Base-by-base conservation (phyloP, 1,140 invertebrate species). In the Tachypleus tridentatus region DNA sequence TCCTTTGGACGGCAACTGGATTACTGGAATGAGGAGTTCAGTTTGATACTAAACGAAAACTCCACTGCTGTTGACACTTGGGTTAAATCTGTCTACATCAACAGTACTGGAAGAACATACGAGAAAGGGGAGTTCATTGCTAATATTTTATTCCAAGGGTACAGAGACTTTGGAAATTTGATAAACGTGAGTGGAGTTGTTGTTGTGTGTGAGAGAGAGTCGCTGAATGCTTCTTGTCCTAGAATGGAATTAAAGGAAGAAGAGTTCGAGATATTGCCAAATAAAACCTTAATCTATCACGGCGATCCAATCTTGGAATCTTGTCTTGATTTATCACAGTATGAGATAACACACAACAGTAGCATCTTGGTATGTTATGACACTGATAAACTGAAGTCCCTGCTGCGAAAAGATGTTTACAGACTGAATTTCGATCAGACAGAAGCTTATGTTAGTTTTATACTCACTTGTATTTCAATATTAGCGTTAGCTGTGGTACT, bases 11-110 rank as follows among this genome's bases (percentile, higher is more conserved):
- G 58, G 47, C 56, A 51, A 48, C 60, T 50, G 57, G 50, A 57
- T 10, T 70, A 70, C 8, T 61, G 58, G 64, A 70, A 70, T 63
- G 64, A 63, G n/a, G 66, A 70, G 2, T 70, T 70, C 49, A 63
- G 29, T 4, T n/a, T 67, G 11, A 64, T 70, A 49, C 29, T 70
- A 9, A 57, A 58, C 9, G 51, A 68, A 8, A 49, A 63, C 49
- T 8, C 47, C n/a, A 56, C 64, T 48, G 11, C 51, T 2, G 9
- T 9, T 5, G n/a, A 8, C 5, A 50, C n/a, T 8, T 57, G 49
- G 59, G 57, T 65, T 10, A 66, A 63, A 62, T 58, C 56, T 3
- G 57, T 68, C n/a, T 70, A 68, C 49, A 59, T 70, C 8, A 70
- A 70, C 57, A 65, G 62, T 58, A 70, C 69, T 3, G 58, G 50